These are phyloP conservation scores for Gallinago jamesoni DNA, from an alignment of 2,113 vertebrate genomes.

Conservation along the genomic window DNA sequence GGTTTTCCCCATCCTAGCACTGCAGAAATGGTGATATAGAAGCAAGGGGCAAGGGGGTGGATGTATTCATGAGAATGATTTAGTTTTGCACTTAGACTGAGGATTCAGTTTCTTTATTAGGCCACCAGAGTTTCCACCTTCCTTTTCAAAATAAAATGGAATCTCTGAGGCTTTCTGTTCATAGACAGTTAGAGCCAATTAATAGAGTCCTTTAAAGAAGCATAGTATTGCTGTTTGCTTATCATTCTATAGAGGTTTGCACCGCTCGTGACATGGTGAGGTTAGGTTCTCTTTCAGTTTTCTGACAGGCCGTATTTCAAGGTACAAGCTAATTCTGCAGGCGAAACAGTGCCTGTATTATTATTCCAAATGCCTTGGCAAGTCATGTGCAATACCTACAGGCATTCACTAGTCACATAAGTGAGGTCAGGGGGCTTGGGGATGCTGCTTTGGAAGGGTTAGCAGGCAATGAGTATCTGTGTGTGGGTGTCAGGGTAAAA, in stretches of 20 bases:
- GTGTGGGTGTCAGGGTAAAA: neutral
- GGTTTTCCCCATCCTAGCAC: neutral
- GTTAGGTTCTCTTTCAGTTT: neutral
- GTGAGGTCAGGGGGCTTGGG: neutral
- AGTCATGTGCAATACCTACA: neutral
- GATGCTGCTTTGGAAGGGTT: neutral
- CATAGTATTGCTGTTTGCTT: neutral
- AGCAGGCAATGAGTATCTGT: neutral
- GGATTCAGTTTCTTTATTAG: neutral
- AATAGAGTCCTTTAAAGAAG: neutral
- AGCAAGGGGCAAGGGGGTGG: neutral
- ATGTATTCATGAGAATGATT: rapidly evolving
- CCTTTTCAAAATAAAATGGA: neutral
- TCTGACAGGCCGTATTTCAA: neutral
- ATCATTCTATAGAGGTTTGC: neutral
- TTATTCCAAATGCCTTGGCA: neutral
- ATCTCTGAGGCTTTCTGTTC: neutral
- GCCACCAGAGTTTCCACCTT: neutral
- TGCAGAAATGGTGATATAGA: neutral
- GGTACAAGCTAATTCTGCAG: neutral
- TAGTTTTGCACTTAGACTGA: neutral
- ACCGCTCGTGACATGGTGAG: neutral
- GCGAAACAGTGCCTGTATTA: neutral
- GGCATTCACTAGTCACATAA: neutral
- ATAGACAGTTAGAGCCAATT: neutral